Percentiles rank a stretch among this genome's conserved stretches.
These are phyloP conservation scores for Andrena hattorfiana DNA, from an alignment of 2,888 invertebrate genomes.

Conservation along the genomic window DNA sequence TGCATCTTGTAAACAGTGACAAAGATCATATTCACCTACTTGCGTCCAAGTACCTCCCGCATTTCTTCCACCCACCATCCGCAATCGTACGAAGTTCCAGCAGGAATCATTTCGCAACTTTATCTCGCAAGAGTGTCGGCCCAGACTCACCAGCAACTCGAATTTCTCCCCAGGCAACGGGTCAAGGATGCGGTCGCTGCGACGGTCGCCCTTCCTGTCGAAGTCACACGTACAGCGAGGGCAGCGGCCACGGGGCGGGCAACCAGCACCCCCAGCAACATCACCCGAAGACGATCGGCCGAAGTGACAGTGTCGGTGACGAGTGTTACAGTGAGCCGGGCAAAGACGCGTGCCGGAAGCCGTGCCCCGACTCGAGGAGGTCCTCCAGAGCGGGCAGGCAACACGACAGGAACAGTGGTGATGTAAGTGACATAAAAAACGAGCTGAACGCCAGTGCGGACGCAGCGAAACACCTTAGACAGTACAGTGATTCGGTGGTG, in stretches of 20 bases:
- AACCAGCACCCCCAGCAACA: constrained; percentile 57
- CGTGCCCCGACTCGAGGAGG: constrained; percentile 60
- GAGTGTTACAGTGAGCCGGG: constrained; percentile 75
- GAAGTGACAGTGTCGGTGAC: constrained; percentile 82
- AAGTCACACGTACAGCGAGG: constrained; percentile 79
- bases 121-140: not conserved
- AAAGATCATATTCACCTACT: too few species aligned
- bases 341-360: constrained; percentile 62
- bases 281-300: constrained; percentile 69
- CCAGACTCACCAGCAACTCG: not conserved
- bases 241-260: constrained; percentile 62
- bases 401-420: constrained; percentile 72
- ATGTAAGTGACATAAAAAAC: constrained; percentile 69
- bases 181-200: constrained; percentile 67
- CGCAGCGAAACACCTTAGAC: constrained; percentile 75
- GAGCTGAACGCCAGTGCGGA: constrained; percentile 61
- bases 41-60: too few species aligned
- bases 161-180: constrained; percentile 38
- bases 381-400: constrained; percentile 60
- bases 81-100: too few species aligned
- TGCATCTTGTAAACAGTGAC: too few species aligned
- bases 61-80: too few species aligned
- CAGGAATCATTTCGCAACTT: not conserved
- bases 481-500: constrained; percentile 81
- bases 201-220: constrained; percentile 75